These are phyloP conservation scores for Mellivora capensis DNA, from an alignment of 2,113 vertebrate genomes.

Conservation along the genomic window DNA sequence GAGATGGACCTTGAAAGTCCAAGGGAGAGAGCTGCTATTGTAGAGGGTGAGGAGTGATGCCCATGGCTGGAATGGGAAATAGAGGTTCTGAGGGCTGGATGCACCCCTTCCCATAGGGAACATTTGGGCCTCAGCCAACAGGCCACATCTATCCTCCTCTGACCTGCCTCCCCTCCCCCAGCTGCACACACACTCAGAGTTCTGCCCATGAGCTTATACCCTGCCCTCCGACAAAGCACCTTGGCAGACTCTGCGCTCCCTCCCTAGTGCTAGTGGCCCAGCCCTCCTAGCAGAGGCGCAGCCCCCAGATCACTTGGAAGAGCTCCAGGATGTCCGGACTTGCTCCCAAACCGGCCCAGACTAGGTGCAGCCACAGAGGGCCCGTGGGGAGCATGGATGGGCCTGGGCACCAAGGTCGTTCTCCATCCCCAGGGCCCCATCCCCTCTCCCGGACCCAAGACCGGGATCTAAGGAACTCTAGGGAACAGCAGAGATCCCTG, in stretches of 20 bases:
- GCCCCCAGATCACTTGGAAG: not conserved
- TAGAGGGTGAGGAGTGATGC: not conserved
- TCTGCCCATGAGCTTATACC: fast-evolving
- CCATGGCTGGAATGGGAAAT: not conserved
- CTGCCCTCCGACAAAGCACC: not conserved
- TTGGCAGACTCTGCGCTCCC: not conserved
- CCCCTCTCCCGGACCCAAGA: not conserved
- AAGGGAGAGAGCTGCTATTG: not conserved
- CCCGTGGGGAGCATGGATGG: fast-evolving
- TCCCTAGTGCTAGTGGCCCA: fast-evolving
- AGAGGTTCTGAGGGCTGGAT: not conserved
- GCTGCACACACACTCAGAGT: not conserved
- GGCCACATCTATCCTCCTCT: not conserved
- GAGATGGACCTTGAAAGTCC: not conserved
- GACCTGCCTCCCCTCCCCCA: not conserved
- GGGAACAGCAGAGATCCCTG: not conserved
- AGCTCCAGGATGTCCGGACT: not conserved
- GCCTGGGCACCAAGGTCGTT: not conserved
- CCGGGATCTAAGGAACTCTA: not conserved
- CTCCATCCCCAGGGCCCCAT: not conserved
- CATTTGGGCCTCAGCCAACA: not conserved
- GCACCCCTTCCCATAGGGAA: not conserved
- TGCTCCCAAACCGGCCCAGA: not conserved
- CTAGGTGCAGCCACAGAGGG: not conserved
- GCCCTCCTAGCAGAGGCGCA: not conserved